Conservation (phyloP, 2,888 invertebrate species). For the Fissipunctia ypsillon region DNA sequence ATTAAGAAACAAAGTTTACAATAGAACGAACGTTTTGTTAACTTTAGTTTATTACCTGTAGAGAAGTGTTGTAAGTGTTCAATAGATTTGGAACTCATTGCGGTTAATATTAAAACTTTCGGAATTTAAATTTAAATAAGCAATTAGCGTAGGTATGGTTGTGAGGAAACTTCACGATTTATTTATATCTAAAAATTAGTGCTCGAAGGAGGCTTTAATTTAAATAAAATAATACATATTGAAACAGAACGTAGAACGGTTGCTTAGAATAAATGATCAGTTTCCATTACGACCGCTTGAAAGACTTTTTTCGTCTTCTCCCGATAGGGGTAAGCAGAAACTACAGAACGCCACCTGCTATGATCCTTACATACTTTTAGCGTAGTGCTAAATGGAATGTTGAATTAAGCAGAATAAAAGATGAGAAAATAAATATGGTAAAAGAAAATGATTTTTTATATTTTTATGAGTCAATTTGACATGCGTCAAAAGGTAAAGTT, state of each 20-base stretch:
- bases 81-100: conserved; percentile 27
- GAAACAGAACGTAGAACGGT: not conserved
- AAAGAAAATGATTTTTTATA: no score
- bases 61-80: not conserved
- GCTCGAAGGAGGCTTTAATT: not conserved
- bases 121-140: conserved; percentile 12
- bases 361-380: no score
- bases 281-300: conserved; percentile 12
- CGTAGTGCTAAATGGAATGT: no score
- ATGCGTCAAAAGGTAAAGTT: no score
- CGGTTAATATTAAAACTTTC: conserved; percentile 2
- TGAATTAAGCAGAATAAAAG: no score
- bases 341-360: no score
- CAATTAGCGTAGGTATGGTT: conserved; percentile 16
- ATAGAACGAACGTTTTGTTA: conserved; percentile 22
- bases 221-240: not conserved
- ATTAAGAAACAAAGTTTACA: conserved; percentile 36
- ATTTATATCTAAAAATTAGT: conserved; percentile 2
- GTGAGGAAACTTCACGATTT: not conserved
- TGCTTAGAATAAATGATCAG: not conserved
- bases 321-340: no score
- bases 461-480: no score
- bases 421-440: no score
- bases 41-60: conserved; percentile 26
- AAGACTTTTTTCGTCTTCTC: no score